These are phyloP conservation scores for Latheticus oryzae DNA, from an alignment of 2,888 invertebrate species.

Conservation along the genomic window DNA sequence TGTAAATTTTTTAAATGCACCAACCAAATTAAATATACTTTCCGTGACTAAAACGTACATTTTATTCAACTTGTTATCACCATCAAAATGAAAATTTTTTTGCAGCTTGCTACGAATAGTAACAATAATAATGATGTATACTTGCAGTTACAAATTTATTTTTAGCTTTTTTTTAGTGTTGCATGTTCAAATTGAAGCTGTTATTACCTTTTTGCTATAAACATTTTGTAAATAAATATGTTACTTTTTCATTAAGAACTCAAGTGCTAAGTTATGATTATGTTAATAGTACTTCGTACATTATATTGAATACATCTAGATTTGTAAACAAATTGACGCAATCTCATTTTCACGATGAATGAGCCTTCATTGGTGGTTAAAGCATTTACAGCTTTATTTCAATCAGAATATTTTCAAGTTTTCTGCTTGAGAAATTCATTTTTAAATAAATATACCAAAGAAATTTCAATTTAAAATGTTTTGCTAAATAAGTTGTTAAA, in stretches of 20 bases:
- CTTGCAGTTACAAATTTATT: conserved; percentile 34
- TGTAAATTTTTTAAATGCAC: conserved; percentile 30
- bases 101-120: conserved; percentile 23
- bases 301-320: conserved; percentile 17
- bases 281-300: conserved; percentile 35
- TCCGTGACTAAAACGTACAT: conserved; percentile 32
- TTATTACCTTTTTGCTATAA: conserved; percentile 44
- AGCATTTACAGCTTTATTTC: conserved; percentile 9
- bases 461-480: conserved; percentile 21
- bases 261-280: conserved; percentile 43
- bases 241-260: conserved; percentile 43
- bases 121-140: conserved; percentile 35
- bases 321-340: conserved; percentile 29
- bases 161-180: conserved; percentile 36
- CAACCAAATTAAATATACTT: conserved; percentile 20
- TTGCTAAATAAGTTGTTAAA: conserved; percentile 20
- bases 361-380: too few species aligned
- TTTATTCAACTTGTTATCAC: conserved; percentile 30
- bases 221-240: conserved; percentile 43
- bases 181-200: conserved; percentile 33
- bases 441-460: neutral
- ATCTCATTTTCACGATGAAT: conserved; percentile 11
- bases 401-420: conserved; percentile 10
- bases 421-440: neutral
- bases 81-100: conserved; percentile 17